Evolutionary conservation across 2,113 vertebrate species (phyloP).

Genomic region (Brachirus orientalis): DNA sequence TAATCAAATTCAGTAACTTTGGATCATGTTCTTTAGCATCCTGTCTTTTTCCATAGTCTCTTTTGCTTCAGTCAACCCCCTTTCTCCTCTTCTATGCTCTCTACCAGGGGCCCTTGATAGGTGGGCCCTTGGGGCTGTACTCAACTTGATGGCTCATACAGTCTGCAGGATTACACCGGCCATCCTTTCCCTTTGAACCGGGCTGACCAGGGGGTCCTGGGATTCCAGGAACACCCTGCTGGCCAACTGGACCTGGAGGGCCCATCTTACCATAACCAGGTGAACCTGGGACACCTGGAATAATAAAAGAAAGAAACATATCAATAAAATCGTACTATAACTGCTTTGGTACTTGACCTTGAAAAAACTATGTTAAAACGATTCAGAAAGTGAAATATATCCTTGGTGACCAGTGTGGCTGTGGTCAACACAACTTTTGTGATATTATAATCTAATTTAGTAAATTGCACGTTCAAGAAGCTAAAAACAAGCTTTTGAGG

Average conservation of each 20-base stretch:
- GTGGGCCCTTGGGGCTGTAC: conserved; percentile 87
- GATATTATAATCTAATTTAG: too few species aligned
- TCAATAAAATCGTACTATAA: neutral
- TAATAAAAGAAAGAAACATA: neutral
- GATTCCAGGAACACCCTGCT: conserved; percentile 94
- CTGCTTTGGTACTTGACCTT: neutral
- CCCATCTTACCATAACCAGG: conserved; percentile 95
- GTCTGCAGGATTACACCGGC: conserved; percentile 91
- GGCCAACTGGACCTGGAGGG: conserved; percentile 88
- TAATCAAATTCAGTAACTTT: conserved; percentile 39
- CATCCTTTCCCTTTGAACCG: conserved; percentile 88
- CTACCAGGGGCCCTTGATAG: conserved; percentile 90
- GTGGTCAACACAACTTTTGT: too few species aligned
- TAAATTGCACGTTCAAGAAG: too few species aligned
- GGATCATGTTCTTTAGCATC: conserved; percentile 43
- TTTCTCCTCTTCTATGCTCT: conserved; percentile 10
- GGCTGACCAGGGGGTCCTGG: conserved; percentile 85
- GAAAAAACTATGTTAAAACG: neutral
- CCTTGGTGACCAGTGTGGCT: too few species aligned
- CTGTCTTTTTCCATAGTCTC: conserved; percentile 36
- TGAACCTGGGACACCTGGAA: conserved; percentile 89
- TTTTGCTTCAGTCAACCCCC: conserved; percentile 45
- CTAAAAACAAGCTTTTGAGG: too few species aligned
- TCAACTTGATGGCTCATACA: conserved; percentile 90
- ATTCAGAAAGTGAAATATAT: too few species aligned